A percentile compares a stretch with the other conserved stretches of the same genome.
Conservation (phyloP, 2,797 vertebrate genomes). For the Stomatorhinus walkeri region DNA sequence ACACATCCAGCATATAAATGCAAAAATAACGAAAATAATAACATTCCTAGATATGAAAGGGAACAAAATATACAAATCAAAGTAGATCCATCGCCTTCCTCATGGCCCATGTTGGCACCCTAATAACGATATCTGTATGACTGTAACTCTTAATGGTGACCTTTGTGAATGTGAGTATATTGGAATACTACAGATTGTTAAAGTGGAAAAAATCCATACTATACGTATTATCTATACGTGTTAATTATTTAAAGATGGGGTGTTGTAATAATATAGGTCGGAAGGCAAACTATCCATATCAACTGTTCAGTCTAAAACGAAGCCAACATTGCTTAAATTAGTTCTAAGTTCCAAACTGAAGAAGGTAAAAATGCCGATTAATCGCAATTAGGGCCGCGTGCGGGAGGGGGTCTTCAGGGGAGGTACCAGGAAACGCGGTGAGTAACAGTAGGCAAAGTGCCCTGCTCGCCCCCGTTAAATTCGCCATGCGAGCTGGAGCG, state of each 20-base stretch:
- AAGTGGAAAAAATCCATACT: neutral
- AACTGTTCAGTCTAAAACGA: neutral
- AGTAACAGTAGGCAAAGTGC: neutral
- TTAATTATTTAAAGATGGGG: neutral
- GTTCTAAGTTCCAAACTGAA: neutral
- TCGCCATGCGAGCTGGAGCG: neutral
- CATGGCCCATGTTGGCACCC: neutral
- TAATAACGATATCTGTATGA: neutral
- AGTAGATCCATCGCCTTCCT: neutral
- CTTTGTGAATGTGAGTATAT: neutral
- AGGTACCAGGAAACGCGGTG: neutral
- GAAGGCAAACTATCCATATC: neutral
- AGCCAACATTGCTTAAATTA: neutral
- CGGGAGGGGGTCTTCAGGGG: neutral
- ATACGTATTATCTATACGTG: neutral
- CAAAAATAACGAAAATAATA: neutral
- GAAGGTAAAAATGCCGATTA: neutral
- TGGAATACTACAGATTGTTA: neutral
- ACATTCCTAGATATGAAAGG: neutral
- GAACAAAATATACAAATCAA: neutral
- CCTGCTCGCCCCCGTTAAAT: neutral
- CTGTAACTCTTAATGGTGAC: neutral
- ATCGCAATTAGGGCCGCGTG: neutral
- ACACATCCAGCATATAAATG: neutral
- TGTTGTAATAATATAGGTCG: neutral